A percentile compares a stretch with the other conserved stretches of the same genome.
phyloP scores from a whole-genome alignment of 2,797 vertebrate genomes.

The Micropoecilia bifurca region DNA sequence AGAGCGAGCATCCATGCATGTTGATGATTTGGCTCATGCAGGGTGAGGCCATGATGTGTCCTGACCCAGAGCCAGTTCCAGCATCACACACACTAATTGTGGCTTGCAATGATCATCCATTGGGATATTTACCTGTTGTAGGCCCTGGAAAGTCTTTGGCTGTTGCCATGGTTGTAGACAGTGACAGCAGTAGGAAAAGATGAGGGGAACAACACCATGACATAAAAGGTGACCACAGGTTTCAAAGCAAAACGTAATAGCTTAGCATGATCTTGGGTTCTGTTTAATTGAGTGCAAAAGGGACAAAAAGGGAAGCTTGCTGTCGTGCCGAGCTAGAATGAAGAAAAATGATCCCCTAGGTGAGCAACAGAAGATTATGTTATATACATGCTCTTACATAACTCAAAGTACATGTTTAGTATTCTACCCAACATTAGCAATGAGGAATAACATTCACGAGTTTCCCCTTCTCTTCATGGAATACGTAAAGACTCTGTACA shows the following conservation, averaged over 20 bases:
- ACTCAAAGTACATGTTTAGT: neutral
- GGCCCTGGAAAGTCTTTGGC: constrained; percentile 85
- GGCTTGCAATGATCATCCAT: constrained; percentile 72
- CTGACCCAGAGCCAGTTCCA: constrained; percentile 68
- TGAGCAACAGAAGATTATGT: constrained; percentile 31
- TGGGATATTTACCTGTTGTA: constrained; percentile 85
- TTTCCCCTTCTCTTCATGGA: neutral
- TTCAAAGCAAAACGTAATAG: constrained; percentile 63
- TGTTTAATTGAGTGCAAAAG: constrained; percentile 38
- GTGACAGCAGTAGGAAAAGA: constrained; percentile 79
- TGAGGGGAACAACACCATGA: constrained; percentile 78
- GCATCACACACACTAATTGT: constrained; percentile 68
- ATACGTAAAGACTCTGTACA: neutral
- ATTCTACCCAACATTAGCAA: neutral
- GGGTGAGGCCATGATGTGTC: constrained; percentile 70
- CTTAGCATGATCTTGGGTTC: constrained; percentile 44
- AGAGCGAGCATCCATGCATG: constrained; percentile 80
- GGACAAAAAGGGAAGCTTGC: constrained; percentile 33
- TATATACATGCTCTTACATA: constrained; percentile 1
- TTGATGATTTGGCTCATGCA: constrained; percentile 82
- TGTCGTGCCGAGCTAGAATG: constrained; percentile 38
- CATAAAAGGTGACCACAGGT: constrained; percentile 74
- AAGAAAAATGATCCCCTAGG: constrained; percentile 19
- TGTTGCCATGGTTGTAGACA: constrained; percentile 86
- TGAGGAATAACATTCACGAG: neutral